Conservation (phyloP, 1,140 invertebrate species). For the Calephelis virginiensis region DNA sequence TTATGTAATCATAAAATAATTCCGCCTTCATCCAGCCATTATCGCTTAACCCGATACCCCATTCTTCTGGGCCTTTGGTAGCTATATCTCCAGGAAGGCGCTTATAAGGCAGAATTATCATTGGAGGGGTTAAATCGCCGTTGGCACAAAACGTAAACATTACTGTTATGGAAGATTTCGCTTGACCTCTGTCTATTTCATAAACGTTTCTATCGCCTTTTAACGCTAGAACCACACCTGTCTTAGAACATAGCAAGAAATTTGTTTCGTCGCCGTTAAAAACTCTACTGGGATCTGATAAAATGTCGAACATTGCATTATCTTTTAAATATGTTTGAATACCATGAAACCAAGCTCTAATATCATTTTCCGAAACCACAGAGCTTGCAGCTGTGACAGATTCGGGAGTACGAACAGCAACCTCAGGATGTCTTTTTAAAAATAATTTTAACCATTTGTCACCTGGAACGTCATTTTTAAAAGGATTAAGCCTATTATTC, state of each 20-base stretch:
- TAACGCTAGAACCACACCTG: too few relatives aligned
- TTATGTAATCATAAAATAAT: too few relatives aligned
- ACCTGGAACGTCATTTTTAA: too few relatives aligned
- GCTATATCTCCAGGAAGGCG: conserved; percentile 33
- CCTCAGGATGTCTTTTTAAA: too few relatives aligned
- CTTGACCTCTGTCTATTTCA: too few relatives aligned
- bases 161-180: too few relatives aligned
- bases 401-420: too few relatives aligned
- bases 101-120: conserved; percentile 33
- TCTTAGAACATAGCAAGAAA: conserved; percentile 37
- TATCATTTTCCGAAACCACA: conserved; percentile 41
- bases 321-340: conserved; percentile 41
- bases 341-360: conserved; percentile 50
- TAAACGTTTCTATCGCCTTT: too few relatives aligned
- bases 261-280: conserved; percentile 60
- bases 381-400: conserved; percentile 27
- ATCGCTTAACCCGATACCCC: conserved; percentile 34
- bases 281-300: conserved; percentile 31
- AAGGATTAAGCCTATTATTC: too few relatives aligned
- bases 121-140: too few relatives aligned
- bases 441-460: too few relatives aligned
- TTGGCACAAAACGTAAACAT: too few relatives aligned
- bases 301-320: conserved; percentile 21
- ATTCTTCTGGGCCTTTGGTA: conserved; percentile 35
- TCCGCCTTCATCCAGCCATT: conserved; percentile 29